Evolutionary conservation across 1,140 invertebrate species (phyloP).

Genomic region (Neuroterus valhalla): DNA sequence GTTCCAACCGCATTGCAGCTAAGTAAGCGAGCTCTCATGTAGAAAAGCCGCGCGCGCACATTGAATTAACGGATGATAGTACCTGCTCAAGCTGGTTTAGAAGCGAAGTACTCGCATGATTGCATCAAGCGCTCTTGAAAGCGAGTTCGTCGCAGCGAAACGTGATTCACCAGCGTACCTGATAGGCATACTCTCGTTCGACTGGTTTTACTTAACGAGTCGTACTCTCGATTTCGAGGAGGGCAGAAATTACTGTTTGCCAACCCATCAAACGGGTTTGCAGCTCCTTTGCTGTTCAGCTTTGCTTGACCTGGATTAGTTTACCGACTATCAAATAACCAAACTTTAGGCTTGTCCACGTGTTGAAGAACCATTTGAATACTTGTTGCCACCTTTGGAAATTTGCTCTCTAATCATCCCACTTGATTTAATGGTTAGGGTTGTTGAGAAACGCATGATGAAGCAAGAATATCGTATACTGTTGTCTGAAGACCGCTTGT

Average conservation of each 20-base stretch:
- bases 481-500: background rate
- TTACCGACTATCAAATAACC: background rate
- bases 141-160: conserved; percentile 50
- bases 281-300: conserved; percentile 3
- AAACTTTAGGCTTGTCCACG: background rate
- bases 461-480: too few species aligned
- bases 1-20: conserved; percentile 28
- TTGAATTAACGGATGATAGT: conserved; percentile 19
- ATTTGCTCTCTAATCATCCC: background rate
- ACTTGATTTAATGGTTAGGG: background rate
- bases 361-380: background rate
- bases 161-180: conserved; percentile 48
- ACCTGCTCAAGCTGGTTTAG: conserved; percentile 6
- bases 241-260: conserved; percentile 33
- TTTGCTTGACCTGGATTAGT: conserved; percentile 26
- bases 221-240: conserved; percentile 60
- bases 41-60: conserved; percentile 26
- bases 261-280: conserved; percentile 28
- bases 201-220: conserved; percentile 58
- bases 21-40: conserved; percentile 11
- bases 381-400: background rate
- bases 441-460: background rate
- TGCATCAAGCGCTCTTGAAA: conserved; percentile 38
- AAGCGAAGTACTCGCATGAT: background rate
- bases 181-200: conserved; percentile 35